These are phyloP conservation scores for Scartelaos histophorus DNA, from an alignment of 2,113 vertebrate species.

Conservation along the genomic window DNA sequence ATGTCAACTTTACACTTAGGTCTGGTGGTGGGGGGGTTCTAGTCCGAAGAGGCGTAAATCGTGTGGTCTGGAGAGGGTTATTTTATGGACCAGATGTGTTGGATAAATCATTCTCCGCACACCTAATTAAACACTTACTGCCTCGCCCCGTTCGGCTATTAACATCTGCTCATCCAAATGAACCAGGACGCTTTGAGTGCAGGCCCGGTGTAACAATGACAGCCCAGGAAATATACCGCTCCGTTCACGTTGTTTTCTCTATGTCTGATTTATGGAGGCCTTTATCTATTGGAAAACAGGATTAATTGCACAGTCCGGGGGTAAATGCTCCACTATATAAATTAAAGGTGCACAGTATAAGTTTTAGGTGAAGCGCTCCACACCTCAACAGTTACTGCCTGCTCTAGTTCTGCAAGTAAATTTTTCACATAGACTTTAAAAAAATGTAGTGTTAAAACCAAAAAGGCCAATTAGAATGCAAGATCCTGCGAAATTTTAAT, in stretches of 20 bases:
- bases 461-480: no score
- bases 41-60: conserved; percentile 35
- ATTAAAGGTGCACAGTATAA: no score
- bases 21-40: conserved; percentile 20
- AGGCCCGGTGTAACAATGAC: conserved; percentile 34
- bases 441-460: no score
- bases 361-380: no score
- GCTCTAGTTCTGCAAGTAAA: no score
- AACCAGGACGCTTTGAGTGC: conserved; percentile 52
- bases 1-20: background rate
- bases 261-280: conserved; percentile 3
- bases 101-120: conserved; percentile 63
- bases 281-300: background rate
- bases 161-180: conserved; percentile 69
- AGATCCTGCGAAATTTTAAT: no score
- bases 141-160: conserved; percentile 61
- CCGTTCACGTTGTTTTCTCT: conserved; percentile 25
- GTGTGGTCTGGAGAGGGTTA: conserved; percentile 45
- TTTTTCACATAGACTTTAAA: no score
- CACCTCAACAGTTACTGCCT: no score
- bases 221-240: conserved; percentile 38
- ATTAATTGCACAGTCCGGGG: background rate
- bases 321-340: background rate
- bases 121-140: conserved; percentile 70
- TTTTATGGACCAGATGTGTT: conserved; percentile 70